phyloP scores from a whole-genome alignment of 2,113 vertebrate genomes.

The Channa maculata region DNA sequence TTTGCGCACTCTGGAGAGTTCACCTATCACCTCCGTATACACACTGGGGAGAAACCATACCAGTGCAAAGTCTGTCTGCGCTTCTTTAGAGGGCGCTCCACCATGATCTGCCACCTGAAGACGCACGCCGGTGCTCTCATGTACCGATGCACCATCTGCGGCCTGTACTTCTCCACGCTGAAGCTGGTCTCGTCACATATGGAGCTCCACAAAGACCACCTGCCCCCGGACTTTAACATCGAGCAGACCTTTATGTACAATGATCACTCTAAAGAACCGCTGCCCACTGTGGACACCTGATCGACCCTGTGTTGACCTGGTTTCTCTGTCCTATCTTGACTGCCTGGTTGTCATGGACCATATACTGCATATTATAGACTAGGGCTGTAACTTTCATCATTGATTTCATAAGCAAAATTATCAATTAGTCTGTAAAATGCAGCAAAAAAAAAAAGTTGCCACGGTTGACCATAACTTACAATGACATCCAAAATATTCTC shows the following conservation, averaged over 20 bases:
- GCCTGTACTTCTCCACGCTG: constrained; percentile 96
- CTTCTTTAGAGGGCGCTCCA: constrained; percentile 97
- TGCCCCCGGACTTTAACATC: constrained; percentile 95
- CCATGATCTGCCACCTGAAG: constrained; percentile 99
- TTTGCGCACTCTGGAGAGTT: constrained; percentile 98
- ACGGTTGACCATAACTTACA: no score
- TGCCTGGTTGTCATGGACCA: constrained; percentile 51
- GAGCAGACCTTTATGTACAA: constrained; percentile 99
- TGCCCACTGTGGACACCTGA: constrained; percentile 90
- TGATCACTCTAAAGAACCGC: constrained; percentile 95
- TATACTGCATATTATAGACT: constrained; percentile 1
- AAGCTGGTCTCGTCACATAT: constrained; percentile 98
- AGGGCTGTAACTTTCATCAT: background rate
- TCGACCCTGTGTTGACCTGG: background rate
- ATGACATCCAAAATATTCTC: background rate
- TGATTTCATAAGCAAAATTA: background rate
- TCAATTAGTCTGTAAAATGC: background rate
- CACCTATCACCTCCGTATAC: constrained; percentile 97
- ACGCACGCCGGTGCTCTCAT: constrained; percentile 97
- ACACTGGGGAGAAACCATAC: constrained; percentile 97
- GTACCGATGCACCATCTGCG: constrained; percentile 96
- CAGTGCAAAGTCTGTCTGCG: constrained; percentile 98
- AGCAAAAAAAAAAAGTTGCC: background rate
- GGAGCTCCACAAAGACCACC: constrained; percentile 93
- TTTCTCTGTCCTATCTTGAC: no score